Percentiles rank a stretch among this genome's conserved stretches.
Evolutionary conservation across 2,888 invertebrate genomes (phyloP).

Genomic region (Pseudococcus viburni): DNA sequence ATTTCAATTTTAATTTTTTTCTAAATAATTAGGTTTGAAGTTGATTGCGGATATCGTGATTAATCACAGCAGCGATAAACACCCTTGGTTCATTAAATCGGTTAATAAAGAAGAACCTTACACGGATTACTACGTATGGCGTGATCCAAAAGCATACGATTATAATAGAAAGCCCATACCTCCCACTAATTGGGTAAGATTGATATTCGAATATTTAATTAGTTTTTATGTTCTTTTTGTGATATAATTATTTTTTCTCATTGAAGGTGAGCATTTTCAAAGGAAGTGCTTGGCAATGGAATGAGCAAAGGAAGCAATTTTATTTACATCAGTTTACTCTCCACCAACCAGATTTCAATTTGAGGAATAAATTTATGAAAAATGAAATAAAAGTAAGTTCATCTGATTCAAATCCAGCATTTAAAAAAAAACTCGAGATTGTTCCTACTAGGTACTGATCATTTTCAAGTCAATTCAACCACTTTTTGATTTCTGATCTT

Average conservation of each 20-base stretch:
- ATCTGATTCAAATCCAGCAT: no score
- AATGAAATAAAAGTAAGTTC: constrained; percentile 76
- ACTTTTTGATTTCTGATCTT: no score
- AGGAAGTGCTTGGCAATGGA: constrained; percentile 83
- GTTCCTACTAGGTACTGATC: background rate
- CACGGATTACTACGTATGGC: constrained; percentile 86
- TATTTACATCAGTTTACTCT: constrained; percentile 85
- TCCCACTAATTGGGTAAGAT: constrained; percentile 68
- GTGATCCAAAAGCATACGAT: constrained; percentile 74
- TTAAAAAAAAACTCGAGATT: background rate
- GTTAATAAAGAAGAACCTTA: constrained; percentile 76
- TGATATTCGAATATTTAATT: background rate
- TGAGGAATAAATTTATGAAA: constrained; percentile 79
- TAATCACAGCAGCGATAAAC: constrained; percentile 83
- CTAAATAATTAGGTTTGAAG: background rate
- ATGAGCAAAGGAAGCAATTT: constrained; percentile 77
- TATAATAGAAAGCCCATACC: constrained; percentile 67
- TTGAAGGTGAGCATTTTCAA: constrained; percentile 70
- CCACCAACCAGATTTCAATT: constrained; percentile 88
- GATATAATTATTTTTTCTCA: background rate
- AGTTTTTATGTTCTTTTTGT: background rate
- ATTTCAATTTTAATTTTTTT: background rate
- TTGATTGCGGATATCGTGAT: constrained; percentile 73
- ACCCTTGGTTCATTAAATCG: constrained; percentile 86
- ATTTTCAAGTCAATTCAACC: no score